Evolutionary conservation across 2,888 invertebrate genomes (phyloP), one percentile per base, ranked within the genome.

Genomic region (Agriopis marginaria): DNA sequence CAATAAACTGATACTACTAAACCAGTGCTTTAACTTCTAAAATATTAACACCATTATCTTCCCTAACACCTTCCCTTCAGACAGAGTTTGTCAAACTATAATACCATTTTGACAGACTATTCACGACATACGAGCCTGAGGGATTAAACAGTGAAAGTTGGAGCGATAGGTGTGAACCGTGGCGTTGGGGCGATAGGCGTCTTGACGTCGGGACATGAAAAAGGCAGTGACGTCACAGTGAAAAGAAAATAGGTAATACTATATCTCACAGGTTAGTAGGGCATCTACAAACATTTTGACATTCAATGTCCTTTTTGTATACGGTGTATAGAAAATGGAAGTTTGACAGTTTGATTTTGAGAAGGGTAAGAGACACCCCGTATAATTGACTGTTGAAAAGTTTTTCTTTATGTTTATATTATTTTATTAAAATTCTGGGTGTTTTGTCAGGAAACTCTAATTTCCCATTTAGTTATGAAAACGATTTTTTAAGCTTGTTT

Each of bases 331-430:
- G 60, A 49, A 55, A 55, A 49, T 49, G 40, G 40, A 47, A 32
- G 49, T 61, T 66, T 42, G 66, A 61, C 66, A 66, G 60, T 49
- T 66, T 59, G 51, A 55, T 66, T 66, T 66, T 66, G 66, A 66
- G 17, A 55, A 66, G 54, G 66, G 66, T 55, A 42, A 55, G 44
- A 14, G 42, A 49, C 49, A 50, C 32, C 17, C 56, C 14, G 42
- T 17, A 23, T 12, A 45, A 56, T 49, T 49, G 40, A 49, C 44
- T 60, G 40, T 50, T 44, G 44, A 65, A 59, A 44, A 59, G 32
- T 56, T 32, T n/a, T 42, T 11, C 23, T 59, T 14, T 49, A 42
- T 64, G 49, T 56, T 53, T 60, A 56, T 51, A 23, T 7, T 45
- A 32, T 58, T 58, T 58, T 23, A 45, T 47, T 45, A n/a, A n/a